Base-by-base conservation (phyloP, 35 echinoderm and acorn worm genomes). In the Lytechinus variegatus region DNA sequence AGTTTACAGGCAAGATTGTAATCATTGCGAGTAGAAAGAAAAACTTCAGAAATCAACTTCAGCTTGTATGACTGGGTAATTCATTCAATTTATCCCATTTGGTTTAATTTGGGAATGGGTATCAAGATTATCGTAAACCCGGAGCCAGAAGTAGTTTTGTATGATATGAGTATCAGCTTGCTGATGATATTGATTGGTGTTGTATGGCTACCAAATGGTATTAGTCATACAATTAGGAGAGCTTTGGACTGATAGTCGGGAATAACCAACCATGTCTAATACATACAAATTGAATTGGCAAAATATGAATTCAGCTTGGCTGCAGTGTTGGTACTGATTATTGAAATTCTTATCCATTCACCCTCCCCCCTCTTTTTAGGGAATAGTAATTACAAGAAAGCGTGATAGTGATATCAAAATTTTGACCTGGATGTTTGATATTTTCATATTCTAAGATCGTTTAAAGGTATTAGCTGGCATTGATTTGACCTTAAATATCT, bases 181-280 rank as follows among this genome's bases (percentile, higher is more conserved):
- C n/a, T 79, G 66, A 16, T 79, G 19, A 24, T 7, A 79, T 79
- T 79, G 66, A 79, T 24, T 79, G 5, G 21, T 79, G n/a, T 79
- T 4, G 66, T 16, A 16, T 14, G 7, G 16, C 10, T n/a, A 79
- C 6, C 66, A 24, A 79, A 24, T 24, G 16, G 66, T n/a, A 79
- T 79, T 79, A 79, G 66, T 79, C 66, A 79, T 79, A 24, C 66
- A 79, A 79, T 79, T 79, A 79, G 19, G 66, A 24, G 3, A 79
- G 66, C 16, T 24, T 7, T 79, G 21, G 19, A 24, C 66, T 79
- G 66, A 79, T 79, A 24, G 66, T 79, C 6, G 1, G 66, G 16
- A 79, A 79, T 79, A 79, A n/a, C n/a, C 66, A 79, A 79, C 66
- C 66, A 79, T 79, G 66, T 79, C 61, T 71, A 71, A 71, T 71